Conservation (phyloP, 2,888 invertebrate species). For the Caenorhabditis sp. region DNA sequence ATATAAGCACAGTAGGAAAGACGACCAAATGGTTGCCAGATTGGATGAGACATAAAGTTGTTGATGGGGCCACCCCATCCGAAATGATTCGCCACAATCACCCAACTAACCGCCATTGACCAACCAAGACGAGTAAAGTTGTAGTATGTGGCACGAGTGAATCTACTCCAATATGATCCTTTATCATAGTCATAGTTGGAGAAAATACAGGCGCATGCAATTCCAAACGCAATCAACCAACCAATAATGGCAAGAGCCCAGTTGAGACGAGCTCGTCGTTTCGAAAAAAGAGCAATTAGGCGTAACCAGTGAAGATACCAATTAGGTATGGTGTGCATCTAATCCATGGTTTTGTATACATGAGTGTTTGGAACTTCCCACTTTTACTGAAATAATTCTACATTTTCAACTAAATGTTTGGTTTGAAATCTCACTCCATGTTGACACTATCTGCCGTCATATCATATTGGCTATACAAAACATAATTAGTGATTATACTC, state of each 20-base stretch:
- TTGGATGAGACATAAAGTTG: conserved; percentile 81
- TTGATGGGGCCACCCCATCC: conserved; percentile 76
- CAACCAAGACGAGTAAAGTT: conserved; percentile 70
- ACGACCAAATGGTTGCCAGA: conserved; percentile 85
- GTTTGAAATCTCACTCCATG: not conserved
- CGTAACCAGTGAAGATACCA: conserved; percentile 71
- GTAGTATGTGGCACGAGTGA: conserved; percentile 41
- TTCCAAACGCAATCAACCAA: conserved; percentile 29
- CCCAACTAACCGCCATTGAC: conserved; percentile 72
- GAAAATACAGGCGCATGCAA: conserved; percentile 32
- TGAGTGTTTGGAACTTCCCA: conserved; percentile 10
- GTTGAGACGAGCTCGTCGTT: conserved; percentile 23
- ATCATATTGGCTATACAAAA: not conserved
- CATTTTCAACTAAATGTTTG: not conserved
- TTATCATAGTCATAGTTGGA: conserved; percentile 37
- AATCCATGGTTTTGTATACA: conserved; percentile 50
- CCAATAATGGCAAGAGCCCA: conserved; percentile 29
- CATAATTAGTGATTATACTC: not conserved
- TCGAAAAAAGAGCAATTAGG: conserved; percentile 60
- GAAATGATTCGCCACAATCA: conserved; percentile 72
- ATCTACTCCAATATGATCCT: conserved; percentile 34
- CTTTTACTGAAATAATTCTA: not conserved
- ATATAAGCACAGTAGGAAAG: conserved; percentile 91
- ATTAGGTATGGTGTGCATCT: conserved; percentile 72
- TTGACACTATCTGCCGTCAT: not conserved